Percentiles rank a stretch among this genome's conserved stretches.
phyloP scores from a whole-genome alignment of 2,888 invertebrate genomes.

The Ashinkailepas kermadecensis region DNA sequence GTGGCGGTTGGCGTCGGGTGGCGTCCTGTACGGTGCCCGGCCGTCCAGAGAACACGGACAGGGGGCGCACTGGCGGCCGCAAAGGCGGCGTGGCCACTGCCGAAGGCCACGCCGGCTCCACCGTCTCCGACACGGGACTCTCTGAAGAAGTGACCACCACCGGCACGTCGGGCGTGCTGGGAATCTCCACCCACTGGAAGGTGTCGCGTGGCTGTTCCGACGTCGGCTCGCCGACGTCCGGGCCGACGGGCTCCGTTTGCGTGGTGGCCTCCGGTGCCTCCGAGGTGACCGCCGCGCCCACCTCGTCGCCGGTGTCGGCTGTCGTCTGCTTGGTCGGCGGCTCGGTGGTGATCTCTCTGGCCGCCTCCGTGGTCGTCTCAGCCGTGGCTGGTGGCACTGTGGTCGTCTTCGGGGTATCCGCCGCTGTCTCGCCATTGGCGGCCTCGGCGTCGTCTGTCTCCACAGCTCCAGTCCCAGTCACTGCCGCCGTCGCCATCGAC shows the following conservation, averaged over 20 bases:
- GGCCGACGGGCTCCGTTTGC: not conserved
- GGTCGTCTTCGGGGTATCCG: not conserved
- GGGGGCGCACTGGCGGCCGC: not conserved
- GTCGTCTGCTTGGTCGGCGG: not conserved
- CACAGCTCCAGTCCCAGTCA: too few species aligned
- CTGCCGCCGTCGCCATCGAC: not conserved
- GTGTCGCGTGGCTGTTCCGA: not conserved
- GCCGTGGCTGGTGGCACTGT: not conserved
- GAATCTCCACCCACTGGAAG: slow-evolving; percentile 7
- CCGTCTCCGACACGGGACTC: not conserved
- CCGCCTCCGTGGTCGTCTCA: not conserved
- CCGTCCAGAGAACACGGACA: not conserved
- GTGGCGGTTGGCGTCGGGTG: not conserved
- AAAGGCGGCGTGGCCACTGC: not conserved
- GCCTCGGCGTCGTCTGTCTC: not conserved
- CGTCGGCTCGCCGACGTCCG: not conserved
- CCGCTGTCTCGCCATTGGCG: not conserved
- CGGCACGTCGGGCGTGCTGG: not conserved
- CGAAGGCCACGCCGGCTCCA: not conserved
- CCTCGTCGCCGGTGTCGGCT: not conserved
- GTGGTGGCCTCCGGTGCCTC: not conserved
- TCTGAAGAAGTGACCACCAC: not conserved
- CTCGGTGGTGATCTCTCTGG: not conserved
- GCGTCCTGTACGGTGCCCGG: not conserved
- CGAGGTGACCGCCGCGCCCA: not conserved